Evolutionary conservation across 2,113 vertebrate genomes (phyloP).

Genomic region (Ageneiosus marmoratus): DNA sequence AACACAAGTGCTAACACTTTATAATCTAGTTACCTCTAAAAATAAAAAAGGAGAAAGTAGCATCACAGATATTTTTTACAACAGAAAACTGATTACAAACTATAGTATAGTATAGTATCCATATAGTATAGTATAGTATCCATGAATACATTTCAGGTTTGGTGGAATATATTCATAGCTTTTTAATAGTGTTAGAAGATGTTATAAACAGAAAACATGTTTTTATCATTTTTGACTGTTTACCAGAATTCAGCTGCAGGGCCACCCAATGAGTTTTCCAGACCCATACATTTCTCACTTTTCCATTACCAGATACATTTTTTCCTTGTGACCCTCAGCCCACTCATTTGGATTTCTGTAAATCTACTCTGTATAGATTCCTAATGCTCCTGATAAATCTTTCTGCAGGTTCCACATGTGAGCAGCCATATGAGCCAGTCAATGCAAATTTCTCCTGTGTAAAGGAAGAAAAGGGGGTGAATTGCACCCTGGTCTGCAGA

Average conservation of each 20-base stretch:
- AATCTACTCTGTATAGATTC: not conserved
- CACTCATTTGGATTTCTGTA: not conserved
- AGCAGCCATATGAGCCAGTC: slow-evolving; percentile 83
- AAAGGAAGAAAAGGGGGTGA: slow-evolving; percentile 80
- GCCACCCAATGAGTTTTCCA: not conserved
- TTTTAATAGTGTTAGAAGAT: not conserved
- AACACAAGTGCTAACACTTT: no score
- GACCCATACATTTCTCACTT: no score
- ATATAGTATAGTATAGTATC: not conserved
- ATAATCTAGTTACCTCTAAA: no score
- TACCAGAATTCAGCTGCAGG: not conserved
- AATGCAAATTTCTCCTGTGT: slow-evolving; percentile 87
- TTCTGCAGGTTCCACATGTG: slow-evolving; percentile 84
- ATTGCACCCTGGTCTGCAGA: slow-evolving; percentile 85
- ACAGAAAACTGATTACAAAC: no score
- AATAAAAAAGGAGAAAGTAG: no score
- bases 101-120: no score
- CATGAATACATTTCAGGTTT: not conserved
- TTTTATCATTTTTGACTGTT: not conserved
- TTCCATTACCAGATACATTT: not conserved
- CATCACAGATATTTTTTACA: not conserved
- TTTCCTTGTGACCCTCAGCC: not conserved
- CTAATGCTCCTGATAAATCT: slow-evolving; percentile 3
- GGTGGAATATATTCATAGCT: not conserved
- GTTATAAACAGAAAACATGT: not conserved